Percentiles rank a stretch among this genome's conserved stretches.
phyloP scores from a whole-genome alignment of 2,113 vertebrate genomes.

The Platichthys stellatus region DNA sequence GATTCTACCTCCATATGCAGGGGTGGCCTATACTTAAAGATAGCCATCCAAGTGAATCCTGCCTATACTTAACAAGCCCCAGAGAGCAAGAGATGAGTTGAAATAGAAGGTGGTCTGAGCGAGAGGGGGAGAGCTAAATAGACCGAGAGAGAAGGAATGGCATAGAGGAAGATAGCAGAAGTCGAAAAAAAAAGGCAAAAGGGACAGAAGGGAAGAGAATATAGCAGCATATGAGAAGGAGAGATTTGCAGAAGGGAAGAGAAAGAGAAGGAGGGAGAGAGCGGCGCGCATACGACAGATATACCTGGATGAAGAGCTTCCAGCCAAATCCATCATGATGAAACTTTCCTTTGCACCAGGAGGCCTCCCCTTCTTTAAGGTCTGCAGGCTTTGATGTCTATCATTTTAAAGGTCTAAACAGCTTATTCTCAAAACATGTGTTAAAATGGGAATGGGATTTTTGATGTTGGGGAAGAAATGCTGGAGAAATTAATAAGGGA shows the following conservation, averaged over 20 bases:
- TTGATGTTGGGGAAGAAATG: slow-evolving; percentile 33
- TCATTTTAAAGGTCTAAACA: slow-evolving; percentile 55
- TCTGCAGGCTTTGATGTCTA: slow-evolving; percentile 52
- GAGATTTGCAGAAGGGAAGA: slow-evolving; percentile 7
- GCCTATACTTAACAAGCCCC: slow-evolving; percentile 45
- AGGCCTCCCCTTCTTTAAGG: slow-evolving; percentile 50
- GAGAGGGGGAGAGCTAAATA: background rate
- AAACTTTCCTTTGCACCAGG: slow-evolving; percentile 51
- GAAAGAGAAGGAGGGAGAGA: slow-evolving; percentile 3
- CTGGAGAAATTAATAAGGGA: slow-evolving; percentile 16
- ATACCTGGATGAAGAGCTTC: slow-evolving; percentile 53
- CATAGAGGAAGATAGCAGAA: background rate
- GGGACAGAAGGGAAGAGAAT: background rate
- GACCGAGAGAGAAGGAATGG: background rate
- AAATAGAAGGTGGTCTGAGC: slow-evolving; percentile 34
- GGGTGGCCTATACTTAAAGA: slow-evolving; percentile 52
- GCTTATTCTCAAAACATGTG: slow-evolving; percentile 43
- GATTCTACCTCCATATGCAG: slow-evolving; percentile 57
- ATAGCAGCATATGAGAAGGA: slow-evolving; percentile 14
- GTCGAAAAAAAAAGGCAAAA: background rate
- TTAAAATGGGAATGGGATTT: slow-evolving; percentile 45
- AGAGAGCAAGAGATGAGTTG: slow-evolving; percentile 35
- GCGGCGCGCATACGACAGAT: slow-evolving; percentile 20
- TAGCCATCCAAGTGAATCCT: slow-evolving; percentile 55
- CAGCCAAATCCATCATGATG: slow-evolving; percentile 64